A percentile compares a stretch with the other conserved stretches of the same genome.
Evolutionary conservation across 2,113 vertebrate genomes (phyloP).

Genomic region (Coracopsis vasa): DNA sequence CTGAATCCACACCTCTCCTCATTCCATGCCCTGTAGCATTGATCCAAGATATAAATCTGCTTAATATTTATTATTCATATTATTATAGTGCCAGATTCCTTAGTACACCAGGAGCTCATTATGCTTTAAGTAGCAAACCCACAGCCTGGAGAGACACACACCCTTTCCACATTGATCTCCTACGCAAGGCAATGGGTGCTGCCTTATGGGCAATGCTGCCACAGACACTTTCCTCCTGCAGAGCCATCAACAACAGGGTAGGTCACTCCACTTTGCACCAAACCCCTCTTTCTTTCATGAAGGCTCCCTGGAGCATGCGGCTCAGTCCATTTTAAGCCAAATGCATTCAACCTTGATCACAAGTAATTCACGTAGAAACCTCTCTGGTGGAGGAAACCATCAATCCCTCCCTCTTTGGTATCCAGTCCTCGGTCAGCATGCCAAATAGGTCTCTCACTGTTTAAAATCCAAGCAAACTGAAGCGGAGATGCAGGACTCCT

Average conservation of each 20-base stretch:
- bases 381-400: fast-evolving
- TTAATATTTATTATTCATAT: slow-evolving; percentile 41
- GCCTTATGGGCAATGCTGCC: not conserved
- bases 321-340: not conserved
- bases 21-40: not conserved
- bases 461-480: not conserved
- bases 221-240: fast-evolving
- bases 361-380: fast-evolving
- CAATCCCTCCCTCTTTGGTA: not conserved
- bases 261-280: not conserved
- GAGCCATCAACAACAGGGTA: not conserved
- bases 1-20: not conserved
- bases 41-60: not conserved
- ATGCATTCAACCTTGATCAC: fast-evolving
- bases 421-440: fast-evolving
- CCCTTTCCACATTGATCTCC: not conserved
- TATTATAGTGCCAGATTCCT: not conserved
- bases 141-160: not conserved
- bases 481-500: not conserved
- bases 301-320: not conserved
- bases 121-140: not conserved
- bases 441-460: fast-evolving
- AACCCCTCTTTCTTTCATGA: not conserved
- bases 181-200: not conserved
- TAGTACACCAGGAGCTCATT: not conserved